phyloP scores from a whole-genome alignment of 2,888 invertebrate genomes.

The Tyria jacobaeae region DNA sequence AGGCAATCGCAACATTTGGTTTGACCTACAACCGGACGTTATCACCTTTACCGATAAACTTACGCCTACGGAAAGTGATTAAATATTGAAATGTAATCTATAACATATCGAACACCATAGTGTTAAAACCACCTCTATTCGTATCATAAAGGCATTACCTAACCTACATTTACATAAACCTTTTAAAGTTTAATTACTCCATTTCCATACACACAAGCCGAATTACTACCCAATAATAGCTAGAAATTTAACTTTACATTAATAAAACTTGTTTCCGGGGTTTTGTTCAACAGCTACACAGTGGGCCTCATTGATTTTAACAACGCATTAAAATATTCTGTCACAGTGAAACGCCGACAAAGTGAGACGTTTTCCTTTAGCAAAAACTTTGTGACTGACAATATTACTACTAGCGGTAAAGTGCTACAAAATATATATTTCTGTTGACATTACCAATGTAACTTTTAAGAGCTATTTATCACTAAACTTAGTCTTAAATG shows the following conservation, averaged over 20 bases:
- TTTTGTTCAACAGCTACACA: constrained; percentile 33
- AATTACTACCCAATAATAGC: constrained; percentile 5
- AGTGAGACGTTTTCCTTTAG: neutral
- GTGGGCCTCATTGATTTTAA: constrained; percentile 30
- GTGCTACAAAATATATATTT: neutral
- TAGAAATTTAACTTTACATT: constrained; percentile 14
- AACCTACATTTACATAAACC: constrained; percentile 20
- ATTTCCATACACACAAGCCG: constrained; percentile 11
- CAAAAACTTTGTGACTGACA: neutral
- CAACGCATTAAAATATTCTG: constrained; percentile 29
- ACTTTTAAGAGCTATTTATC: neutral
- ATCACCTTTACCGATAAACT: neutral
- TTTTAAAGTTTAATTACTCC: constrained; percentile 19
- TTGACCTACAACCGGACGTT: neutral
- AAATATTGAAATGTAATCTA: constrained; percentile 8
- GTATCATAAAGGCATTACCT: constrained; percentile 12
- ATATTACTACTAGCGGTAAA: neutral
- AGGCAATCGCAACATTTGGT: neutral
- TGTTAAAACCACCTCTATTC: constrained; percentile 5
- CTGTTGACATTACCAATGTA: neutral
- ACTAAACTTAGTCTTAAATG: too few relatives aligned
- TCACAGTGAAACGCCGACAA: constrained; percentile 23
- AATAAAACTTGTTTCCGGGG: constrained; percentile 22
- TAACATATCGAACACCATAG: constrained; percentile 10
- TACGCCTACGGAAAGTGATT: constrained; percentile 3